Percentiles rank a stretch among this genome's conserved stretches.
These are phyloP conservation scores for Sylvietta virens DNA, from an alignment of 2,113 vertebrate species.

Conservation along the genomic window DNA sequence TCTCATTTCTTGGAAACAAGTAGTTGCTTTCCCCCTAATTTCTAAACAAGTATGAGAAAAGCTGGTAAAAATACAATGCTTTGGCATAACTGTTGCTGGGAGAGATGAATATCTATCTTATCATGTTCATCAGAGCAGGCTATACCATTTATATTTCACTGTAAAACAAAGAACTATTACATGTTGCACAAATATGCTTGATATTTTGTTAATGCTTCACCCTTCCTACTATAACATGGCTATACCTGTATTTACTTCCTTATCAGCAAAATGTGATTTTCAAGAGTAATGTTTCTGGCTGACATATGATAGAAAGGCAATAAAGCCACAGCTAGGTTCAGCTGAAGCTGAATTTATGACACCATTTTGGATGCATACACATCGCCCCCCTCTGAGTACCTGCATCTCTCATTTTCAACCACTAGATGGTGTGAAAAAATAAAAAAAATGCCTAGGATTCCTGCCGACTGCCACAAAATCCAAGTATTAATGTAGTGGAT, in stretches of 20 bases:
- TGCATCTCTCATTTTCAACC: slow-evolving; percentile 71
- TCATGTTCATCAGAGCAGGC: background rate
- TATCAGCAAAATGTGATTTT: slow-evolving; percentile 63
- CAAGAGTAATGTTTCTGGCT: slow-evolving; percentile 64
- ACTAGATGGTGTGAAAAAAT: slow-evolving; percentile 81
- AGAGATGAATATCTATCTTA: background rate
- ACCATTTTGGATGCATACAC: slow-evolving; percentile 63
- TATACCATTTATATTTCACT: slow-evolving; percentile 12
- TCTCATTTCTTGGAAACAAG: background rate
- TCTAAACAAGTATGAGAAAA: background rate
- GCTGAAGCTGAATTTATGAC: slow-evolving; percentile 68
- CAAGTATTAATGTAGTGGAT: background rate
- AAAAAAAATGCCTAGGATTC: slow-evolving; percentile 55
- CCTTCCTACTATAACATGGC: slow-evolving; percentile 44
- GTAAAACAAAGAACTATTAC: slow-evolving; percentile 52
- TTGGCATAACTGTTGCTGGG: background rate
- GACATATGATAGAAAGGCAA: slow-evolving; percentile 71
- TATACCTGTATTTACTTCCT: slow-evolving; percentile 56
- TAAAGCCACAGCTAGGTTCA: slow-evolving; percentile 66
- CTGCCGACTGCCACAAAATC: slow-evolving; percentile 6
- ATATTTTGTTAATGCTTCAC: slow-evolving; percentile 53
- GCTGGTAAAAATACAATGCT: background rate
- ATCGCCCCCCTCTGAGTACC: slow-evolving; percentile 25
- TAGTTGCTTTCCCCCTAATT: background rate
- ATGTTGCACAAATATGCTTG: slow-evolving; percentile 14